phyloP scores from a whole-genome alignment of 2,888 invertebrate genomes.

The Sylvicola cinctus region DNA sequence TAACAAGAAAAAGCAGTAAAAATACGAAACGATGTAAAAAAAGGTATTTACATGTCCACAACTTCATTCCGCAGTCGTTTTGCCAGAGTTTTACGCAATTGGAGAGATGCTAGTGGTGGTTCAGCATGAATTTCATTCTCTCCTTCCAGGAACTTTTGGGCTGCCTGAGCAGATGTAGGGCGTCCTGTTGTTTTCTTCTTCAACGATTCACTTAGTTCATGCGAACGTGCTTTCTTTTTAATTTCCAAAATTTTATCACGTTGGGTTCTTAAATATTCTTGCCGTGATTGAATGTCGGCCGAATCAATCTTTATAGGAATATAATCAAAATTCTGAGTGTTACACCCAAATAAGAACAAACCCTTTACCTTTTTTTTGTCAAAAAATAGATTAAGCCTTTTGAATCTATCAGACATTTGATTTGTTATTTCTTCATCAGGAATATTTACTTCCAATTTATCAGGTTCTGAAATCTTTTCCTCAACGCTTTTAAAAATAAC shows the following conservation, averaged over 20 bases:
- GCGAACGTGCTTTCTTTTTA: slow-evolving; percentile 72
- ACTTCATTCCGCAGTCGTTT: slow-evolving; percentile 72
- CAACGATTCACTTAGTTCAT: slow-evolving; percentile 45
- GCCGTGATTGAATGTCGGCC: slow-evolving; percentile 52
- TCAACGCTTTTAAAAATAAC: slow-evolving; percentile 19
- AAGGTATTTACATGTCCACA: no score
- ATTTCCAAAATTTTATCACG: slow-evolving; percentile 76
- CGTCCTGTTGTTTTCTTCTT: slow-evolving; percentile 25
- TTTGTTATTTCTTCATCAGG: slow-evolving; percentile 5
- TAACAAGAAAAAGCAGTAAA: no score
- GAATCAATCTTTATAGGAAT: slow-evolving; percentile 24
- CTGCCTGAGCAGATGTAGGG: slow-evolving; percentile 57
- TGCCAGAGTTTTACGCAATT: slow-evolving; percentile 64
- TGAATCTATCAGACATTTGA: slow-evolving; percentile 15
- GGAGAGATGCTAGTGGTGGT: slow-evolving; percentile 38
- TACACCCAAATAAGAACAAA: neutral
- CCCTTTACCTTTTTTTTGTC: slow-evolving; percentile 11
- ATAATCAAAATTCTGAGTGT: neutral
- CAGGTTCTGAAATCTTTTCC: slow-evolving; percentile 15
- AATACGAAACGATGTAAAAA: no score
- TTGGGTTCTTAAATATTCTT: slow-evolving; percentile 71
- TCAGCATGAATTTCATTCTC: slow-evolving; percentile 9
- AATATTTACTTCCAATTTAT: slow-evolving; percentile 12
- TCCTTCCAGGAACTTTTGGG: slow-evolving; percentile 22
- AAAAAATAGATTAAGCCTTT: slow-evolving; percentile 24